phyloP scores from a whole-genome alignment of 2,113 vertebrate genomes.

The Salvelinus namaycush region DNA sequence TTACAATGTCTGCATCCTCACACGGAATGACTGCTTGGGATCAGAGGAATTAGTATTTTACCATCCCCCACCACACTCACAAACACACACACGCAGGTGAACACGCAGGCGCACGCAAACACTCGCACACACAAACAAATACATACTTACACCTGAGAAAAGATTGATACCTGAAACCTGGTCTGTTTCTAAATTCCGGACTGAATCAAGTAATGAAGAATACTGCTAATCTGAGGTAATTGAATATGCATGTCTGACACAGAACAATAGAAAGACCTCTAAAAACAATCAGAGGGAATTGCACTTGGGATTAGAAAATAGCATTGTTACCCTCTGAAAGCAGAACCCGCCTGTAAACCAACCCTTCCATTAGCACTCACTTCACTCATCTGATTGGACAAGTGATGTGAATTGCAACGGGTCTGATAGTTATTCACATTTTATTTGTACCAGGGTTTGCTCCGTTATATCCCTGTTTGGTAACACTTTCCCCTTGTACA shows the following conservation, averaged over 20 bases:
- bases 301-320: conserved; percentile 41
- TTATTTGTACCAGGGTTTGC: no score
- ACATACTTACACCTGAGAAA: conserved; percentile 1
- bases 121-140: not conserved
- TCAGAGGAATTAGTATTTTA: not conserved
- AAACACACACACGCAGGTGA: not conserved
- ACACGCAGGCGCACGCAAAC: not conserved
- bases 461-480: no score
- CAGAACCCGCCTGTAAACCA: conserved; percentile 23
- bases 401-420: conserved; percentile 2
- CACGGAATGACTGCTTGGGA: not conserved
- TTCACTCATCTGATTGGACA: conserved; percentile 44
- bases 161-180: conserved; percentile 24
- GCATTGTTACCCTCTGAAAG: conserved; percentile 37
- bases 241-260: conserved; percentile 54
- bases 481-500: no score
- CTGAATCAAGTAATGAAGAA: conserved; percentile 39
- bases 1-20: not conserved
- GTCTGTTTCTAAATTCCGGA: conserved; percentile 27
- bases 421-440: not conserved
- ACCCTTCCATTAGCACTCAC: conserved; percentile 24
- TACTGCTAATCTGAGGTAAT: conserved; percentile 26
- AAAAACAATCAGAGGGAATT: conserved; percentile 52
- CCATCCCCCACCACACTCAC: not conserved
- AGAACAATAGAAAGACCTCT: conserved; percentile 35